phyloP scores from a whole-genome alignment of 2,113 vertebrate species.

The Scortum barcoo region DNA sequence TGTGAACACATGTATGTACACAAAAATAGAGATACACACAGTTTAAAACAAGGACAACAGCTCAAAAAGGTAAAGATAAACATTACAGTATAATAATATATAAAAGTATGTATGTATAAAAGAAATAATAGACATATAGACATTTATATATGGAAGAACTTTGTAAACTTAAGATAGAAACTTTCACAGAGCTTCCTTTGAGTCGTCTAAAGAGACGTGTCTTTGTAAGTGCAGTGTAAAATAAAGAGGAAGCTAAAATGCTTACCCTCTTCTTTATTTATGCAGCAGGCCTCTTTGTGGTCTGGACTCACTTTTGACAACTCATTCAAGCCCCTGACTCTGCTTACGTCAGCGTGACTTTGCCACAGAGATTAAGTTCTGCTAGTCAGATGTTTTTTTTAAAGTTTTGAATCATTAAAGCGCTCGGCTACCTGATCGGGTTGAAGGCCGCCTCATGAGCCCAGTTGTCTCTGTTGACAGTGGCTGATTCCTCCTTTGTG shows the following conservation, averaged over 20 bases:
- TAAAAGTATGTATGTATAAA: no score
- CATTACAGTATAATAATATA: no score
- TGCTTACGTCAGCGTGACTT: slow-evolving; percentile 55
- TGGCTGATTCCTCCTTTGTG: not conserved
- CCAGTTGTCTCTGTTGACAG: not conserved
- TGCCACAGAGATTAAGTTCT: not conserved
- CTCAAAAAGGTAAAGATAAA: no score
- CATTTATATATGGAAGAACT: not conserved
- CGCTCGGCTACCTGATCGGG: slow-evolving; percentile 22
- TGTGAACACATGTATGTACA: no score
- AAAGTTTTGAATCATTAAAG: slow-evolving; percentile 59
- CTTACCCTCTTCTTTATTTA: slow-evolving; percentile 22
- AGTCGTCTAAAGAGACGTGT: not conserved
- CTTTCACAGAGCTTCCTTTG: not conserved
- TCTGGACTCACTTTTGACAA: not conserved
- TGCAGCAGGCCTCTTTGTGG: not conserved
- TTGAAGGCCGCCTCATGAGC: not conserved
- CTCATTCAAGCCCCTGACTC: not conserved
- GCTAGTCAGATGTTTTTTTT: slow-evolving; percentile 30
- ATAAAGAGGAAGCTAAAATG: slow-evolving; percentile 59
- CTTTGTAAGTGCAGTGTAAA: not conserved
- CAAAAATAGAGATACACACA: no score
- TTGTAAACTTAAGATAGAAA: not conserved
- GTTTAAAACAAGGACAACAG: no score
- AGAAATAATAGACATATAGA: no score